Conservation (phyloP, 2,113 vertebrate genomes). For the Mus pahari region DNA sequence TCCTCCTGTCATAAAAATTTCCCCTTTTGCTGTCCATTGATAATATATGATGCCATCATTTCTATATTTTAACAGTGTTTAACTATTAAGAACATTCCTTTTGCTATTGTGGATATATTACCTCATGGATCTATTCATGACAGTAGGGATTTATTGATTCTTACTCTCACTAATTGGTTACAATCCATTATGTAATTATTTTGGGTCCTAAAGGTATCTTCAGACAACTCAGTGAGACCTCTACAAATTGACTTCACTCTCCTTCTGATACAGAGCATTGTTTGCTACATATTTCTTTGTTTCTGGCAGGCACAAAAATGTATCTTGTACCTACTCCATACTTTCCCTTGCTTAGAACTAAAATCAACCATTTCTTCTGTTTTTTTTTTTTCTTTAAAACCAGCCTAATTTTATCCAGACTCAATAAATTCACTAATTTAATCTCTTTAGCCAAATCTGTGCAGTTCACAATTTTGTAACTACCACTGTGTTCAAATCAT, state of each 20-base stretch:
- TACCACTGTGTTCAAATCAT: background rate
- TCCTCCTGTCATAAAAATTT: background rate
- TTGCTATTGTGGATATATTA: background rate
- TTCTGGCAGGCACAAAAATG: background rate
- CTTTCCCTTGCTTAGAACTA: background rate
- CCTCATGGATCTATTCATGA: background rate
- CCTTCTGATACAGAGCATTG: background rate
- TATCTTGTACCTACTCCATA: background rate
- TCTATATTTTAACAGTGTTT: background rate
- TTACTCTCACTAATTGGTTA: background rate
- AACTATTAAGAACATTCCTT: background rate
- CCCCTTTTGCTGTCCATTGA: background rate
- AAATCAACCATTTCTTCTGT: background rate
- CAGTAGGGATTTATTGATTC: background rate
- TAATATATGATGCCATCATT: background rate
- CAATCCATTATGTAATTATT: background rate
- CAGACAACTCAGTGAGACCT: background rate
- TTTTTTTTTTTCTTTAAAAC: background rate
- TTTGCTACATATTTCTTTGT: background rate
- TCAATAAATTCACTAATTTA: background rate
- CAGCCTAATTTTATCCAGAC: background rate
- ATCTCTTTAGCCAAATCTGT: background rate
- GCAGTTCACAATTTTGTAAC: background rate
- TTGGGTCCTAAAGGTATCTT: background rate
- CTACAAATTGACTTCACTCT: background rate